Conservation (phyloP, 2,888 invertebrate species). For the Erannis defoliaria region DNA sequence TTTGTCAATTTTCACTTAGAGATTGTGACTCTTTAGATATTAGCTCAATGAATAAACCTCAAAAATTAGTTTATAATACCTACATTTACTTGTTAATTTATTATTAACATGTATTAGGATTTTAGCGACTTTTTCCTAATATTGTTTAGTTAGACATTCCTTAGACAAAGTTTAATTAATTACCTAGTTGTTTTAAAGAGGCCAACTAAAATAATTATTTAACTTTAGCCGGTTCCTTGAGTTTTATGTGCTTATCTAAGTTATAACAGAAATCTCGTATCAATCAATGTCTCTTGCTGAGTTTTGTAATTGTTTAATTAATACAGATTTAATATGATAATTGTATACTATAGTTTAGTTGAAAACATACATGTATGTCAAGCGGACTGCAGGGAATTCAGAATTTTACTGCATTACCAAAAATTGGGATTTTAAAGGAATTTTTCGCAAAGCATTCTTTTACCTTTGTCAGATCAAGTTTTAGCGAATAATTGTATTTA, state of each 20-base stretch:
- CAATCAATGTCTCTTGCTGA: neutral
- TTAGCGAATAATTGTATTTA: too few relatives aligned
- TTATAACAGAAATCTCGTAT: neutral
- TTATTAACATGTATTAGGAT: neutral
- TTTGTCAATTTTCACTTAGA: too few relatives aligned
- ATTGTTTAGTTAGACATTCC: constrained; percentile 32
- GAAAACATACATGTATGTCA: too few relatives aligned
- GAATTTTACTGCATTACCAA: too few relatives aligned
- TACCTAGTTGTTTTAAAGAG: neutral
- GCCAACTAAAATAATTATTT: neutral
- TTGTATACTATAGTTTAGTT: too few relatives aligned
- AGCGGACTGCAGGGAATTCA: too few relatives aligned
- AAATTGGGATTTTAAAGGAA: too few relatives aligned
- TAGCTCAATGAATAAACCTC: too few relatives aligned
- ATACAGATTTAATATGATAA: too few relatives aligned
- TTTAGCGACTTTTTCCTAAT: neutral
- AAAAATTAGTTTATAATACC: neutral
- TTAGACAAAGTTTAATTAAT: constrained; percentile 27
- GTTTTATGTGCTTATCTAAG: neutral
- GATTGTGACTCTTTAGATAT: too few relatives aligned
- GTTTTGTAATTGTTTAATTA: neutral
- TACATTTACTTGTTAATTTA: neutral
- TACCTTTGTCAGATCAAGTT: too few relatives aligned
- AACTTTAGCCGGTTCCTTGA: neutral
- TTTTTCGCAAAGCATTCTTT: too few relatives aligned